phyloP scores from a whole-genome alignment of 64 coral and sea anemone species.

The Stylophora pistillata region DNA sequence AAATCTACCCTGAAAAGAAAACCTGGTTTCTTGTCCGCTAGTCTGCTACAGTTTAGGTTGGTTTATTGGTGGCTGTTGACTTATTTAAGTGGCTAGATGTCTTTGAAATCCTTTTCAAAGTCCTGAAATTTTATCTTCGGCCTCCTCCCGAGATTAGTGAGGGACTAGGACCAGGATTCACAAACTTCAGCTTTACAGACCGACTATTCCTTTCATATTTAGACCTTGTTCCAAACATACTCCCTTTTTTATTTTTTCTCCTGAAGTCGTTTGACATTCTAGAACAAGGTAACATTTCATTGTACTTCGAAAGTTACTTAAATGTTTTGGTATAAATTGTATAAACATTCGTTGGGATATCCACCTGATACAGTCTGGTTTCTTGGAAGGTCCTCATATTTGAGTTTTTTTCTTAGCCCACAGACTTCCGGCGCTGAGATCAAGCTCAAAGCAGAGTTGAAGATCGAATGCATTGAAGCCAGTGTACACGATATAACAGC shows the following conservation, averaged over 20 bases:
- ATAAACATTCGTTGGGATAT: too few species aligned
- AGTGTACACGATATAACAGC: slow-evolving; percentile 82
- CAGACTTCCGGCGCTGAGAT: slow-evolving; percentile 34
- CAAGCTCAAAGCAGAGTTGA: slow-evolving; percentile 64
- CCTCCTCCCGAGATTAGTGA: too few species aligned
- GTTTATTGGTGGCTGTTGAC: not conserved
- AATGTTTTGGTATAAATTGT: not conserved
- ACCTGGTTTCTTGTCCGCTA: slow-evolving; percentile 65
- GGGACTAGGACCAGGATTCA: too few species aligned
- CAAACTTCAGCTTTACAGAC: too few species aligned
- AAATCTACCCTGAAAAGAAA: slow-evolving; percentile 23
- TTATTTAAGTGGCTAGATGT: not conserved
- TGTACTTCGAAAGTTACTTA: too few species aligned
- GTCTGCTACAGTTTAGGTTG: slow-evolving; percentile 69
- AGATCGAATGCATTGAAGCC: slow-evolving; percentile 73
- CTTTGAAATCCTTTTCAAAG: not conserved
- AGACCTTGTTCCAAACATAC: too few species aligned
- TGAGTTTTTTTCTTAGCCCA: slow-evolving; percentile 21
- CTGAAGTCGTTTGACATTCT: too few species aligned
- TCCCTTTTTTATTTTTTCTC: too few species aligned
- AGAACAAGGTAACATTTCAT: too few species aligned
- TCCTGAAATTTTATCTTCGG: not conserved
- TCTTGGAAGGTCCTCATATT: not conserved
- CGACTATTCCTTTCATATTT: too few species aligned
- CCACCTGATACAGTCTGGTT: too few species aligned